A percentile compares a stretch with the other conserved stretches of the same genome.
Evolutionary conservation across 2,113 vertebrate genomes (phyloP).

Genomic region (Hemiprocne comata): DNA sequence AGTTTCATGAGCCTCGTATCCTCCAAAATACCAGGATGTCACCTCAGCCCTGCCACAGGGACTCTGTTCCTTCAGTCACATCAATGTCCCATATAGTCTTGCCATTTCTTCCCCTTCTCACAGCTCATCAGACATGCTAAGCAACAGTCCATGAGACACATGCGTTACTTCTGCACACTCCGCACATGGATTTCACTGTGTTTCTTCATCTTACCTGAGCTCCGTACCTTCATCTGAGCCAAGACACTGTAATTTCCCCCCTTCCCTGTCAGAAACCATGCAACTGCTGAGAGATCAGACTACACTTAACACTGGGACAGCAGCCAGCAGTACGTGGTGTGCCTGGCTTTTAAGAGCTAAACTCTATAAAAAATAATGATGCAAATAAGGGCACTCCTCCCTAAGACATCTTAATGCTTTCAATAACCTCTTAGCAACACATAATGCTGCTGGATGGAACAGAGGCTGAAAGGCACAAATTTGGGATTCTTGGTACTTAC

Average conservation of each 20-base stretch:
- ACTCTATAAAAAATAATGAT: conserved; percentile 40
- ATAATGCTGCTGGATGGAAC: background rate
- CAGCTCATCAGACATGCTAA: background rate
- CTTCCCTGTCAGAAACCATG: background rate
- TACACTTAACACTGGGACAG: background rate
- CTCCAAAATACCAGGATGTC: background rate
- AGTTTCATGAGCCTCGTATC: background rate
- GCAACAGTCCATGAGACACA: background rate
- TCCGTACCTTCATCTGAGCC: background rate
- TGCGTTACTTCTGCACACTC: background rate
- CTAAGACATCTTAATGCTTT: background rate
- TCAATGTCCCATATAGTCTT: background rate
- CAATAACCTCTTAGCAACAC: background rate
- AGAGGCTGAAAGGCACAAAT: background rate
- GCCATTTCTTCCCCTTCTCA: background rate
- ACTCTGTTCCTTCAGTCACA: background rate
- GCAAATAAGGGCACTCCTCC: background rate
- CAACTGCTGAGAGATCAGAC: background rate
- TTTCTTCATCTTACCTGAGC: background rate
- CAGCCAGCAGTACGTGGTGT: background rate
- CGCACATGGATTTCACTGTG: background rate
- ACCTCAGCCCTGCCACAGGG: background rate
- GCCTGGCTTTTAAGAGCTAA: conserved; percentile 39
- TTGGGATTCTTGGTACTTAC: background rate
- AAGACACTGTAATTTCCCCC: background rate